A percentile compares a stretch with the other conserved stretches of the same genome.
phyloP scores from a whole-genome alignment of 1,140 invertebrate species.

The Cardiocondyla obscurior region DNA sequence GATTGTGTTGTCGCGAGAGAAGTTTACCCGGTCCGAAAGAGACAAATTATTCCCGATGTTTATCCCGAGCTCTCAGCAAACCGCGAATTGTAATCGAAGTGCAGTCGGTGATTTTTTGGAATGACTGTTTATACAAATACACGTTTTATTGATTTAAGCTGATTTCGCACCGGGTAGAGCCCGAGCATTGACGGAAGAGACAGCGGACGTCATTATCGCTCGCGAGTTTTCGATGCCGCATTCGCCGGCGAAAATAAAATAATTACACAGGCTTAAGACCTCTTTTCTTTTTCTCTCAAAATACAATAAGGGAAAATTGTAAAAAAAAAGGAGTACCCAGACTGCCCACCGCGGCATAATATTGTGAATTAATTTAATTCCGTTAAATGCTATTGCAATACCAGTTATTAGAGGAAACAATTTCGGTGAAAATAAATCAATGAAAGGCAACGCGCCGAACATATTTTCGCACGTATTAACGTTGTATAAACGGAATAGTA shows the following conservation, averaged over 20 bases:
- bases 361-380: background rate
- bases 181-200: background rate
- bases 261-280: background rate
- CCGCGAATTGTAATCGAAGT: conserved; percentile 4
- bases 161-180: background rate
- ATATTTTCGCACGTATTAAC: background rate
- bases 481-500: background rate
- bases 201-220: background rate
- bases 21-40: conserved; percentile 5
- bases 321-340: background rate
- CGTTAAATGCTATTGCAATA: background rate
- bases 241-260: background rate
- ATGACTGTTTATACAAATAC: background rate
- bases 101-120: conserved; percentile 3
- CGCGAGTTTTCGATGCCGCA: background rate
- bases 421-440: conserved; percentile 22
- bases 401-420: background rate
- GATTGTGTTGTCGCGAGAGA: conserved; percentile 46
- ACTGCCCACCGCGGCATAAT: background rate
- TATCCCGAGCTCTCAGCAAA: background rate
- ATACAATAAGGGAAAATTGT: background rate
- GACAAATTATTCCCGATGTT: conserved; percentile 32
- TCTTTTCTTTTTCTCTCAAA: background rate
- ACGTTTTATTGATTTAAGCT: background rate
- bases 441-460: background rate